Percentiles rank a stretch among this genome's conserved stretches.
Conservation (phyloP, 2,888 invertebrate species). For the Rhingia rostrata region DNA sequence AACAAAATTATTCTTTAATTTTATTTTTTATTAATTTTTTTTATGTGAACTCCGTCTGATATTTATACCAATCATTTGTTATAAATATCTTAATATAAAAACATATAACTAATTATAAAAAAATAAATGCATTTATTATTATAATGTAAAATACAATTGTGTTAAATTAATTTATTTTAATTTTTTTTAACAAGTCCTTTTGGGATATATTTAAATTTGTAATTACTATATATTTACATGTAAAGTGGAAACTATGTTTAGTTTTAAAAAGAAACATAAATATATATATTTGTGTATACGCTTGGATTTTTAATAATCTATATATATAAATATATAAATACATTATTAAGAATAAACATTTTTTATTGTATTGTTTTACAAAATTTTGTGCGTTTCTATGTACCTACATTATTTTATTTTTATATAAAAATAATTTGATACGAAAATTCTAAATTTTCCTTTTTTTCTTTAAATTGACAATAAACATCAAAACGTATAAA, state of each 20-base stretch:
- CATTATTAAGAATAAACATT: background rate
- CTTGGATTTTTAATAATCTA: constrained; percentile 70
- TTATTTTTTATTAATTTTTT: constrained; percentile 34
- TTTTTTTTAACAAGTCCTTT: constrained; percentile 3
- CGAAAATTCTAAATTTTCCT: constrained; percentile 56
- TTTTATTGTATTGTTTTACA: constrained; percentile 6
- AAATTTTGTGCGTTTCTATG: constrained; percentile 41
- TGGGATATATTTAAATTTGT: constrained; percentile 42
- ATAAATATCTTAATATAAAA: constrained; percentile 58
- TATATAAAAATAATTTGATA: constrained; percentile 31
- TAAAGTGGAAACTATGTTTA: constrained; percentile 44
- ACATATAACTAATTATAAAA: constrained; percentile 34
- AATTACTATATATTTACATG: constrained; percentile 50
- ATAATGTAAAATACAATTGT: constrained; percentile 57
- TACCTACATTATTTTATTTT: constrained; percentile 14
- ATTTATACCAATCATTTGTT: constrained; percentile 58
- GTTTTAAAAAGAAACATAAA: constrained; percentile 36
- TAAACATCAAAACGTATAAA: constrained; percentile 30
- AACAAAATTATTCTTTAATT: constrained; percentile 35
- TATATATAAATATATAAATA: constrained; percentile 35
- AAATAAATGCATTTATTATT: constrained; percentile 62
- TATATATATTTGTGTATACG: constrained; percentile 63
- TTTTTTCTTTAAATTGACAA: constrained; percentile 47
- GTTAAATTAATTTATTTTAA: constrained; percentile 39
- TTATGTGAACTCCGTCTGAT: constrained; percentile 55